phyloP scores from a whole-genome alignment of 2,797 vertebrate species.

The Astyanax mexicanus region DNA sequence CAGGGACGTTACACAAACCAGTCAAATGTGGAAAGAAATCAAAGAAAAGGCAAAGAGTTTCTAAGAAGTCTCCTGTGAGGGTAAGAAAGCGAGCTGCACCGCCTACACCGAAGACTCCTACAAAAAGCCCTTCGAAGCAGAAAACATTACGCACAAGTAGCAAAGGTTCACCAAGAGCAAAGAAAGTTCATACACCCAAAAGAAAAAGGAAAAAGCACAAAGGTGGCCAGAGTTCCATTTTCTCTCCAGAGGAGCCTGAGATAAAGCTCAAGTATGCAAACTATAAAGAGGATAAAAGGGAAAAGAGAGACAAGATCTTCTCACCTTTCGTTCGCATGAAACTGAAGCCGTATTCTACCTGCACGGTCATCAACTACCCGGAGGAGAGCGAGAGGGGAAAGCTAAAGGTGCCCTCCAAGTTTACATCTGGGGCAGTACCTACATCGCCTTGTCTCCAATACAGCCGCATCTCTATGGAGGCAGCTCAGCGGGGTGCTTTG shows the following conservation, averaged over 20 bases:
- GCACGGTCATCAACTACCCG: constrained; percentile 76
- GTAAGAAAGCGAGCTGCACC: constrained; percentile 17
- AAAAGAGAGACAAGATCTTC: constrained; percentile 60
- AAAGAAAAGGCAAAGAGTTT: constrained; percentile 44
- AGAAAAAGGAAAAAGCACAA: constrained; percentile 65
- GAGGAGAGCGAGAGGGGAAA: constrained; percentile 67
- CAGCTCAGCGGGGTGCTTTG: constrained; percentile 34
- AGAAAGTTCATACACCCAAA: constrained; percentile 62
- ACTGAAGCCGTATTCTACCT: constrained; percentile 45
- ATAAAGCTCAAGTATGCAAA: constrained; percentile 71
- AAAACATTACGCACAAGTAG: constrained; percentile 40
- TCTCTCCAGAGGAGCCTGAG: constrained; percentile 71
- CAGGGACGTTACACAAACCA: constrained; percentile 43
- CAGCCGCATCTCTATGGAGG: constrained; percentile 61
- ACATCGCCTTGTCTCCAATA: constrained; percentile 73
- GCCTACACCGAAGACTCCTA: constrained; percentile 58
- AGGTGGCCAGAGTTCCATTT: constrained; percentile 44
- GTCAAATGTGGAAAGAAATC: constrained; percentile 39
- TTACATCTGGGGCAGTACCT: constrained; percentile 69
- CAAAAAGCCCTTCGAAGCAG: constrained; percentile 63
- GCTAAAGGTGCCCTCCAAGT: background rate
- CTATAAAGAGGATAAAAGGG: constrained; percentile 61
- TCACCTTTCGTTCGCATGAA: constrained; percentile 74
- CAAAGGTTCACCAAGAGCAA: constrained; percentile 37
- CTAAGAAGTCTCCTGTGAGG: constrained; percentile 36